Base-by-base conservation (phyloP, 1,140 invertebrate species). In the Harpegnathos saltator region DNA sequence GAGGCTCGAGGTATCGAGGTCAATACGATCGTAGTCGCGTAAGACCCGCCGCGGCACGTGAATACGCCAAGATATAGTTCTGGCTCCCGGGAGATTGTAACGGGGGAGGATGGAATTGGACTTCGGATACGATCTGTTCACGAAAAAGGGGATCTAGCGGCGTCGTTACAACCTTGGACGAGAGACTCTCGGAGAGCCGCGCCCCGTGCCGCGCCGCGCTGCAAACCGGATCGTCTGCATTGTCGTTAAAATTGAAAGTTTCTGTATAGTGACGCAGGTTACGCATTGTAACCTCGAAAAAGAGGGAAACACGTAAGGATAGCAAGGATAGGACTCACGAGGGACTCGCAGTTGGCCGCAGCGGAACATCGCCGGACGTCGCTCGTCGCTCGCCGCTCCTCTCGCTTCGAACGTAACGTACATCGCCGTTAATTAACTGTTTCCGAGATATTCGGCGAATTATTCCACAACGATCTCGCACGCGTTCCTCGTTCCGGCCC, bases 41-140 rank as follows among this genome's bases (percentile, higher is more conserved):
- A 72, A 69, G 65, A 52, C 58, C 26, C 38, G 38, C 33, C 24
- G n/a, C 38, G 29, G 52, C 81, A 38, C 56, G 22, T 66, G 73
- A 83, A 86, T 86, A 44, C 68, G n/a, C 3, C 52, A 19, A 83
- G 59, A 86, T 87, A 86, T 56, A 78, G 85, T 83, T 56, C 71
- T 44, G 17, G 14, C 14, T 78, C 85, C 66, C 84, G 19, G 17
- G 80, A 65, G 85, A 86, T 66, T 52, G 78, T 77, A 81, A 85
- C 63, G 33, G 73, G 38, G 38, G 7, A 7, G 38, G 69, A 86
- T 84, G 29, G 62, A 78, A 87, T 87, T 80, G 84, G 62, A 86
- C 54, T 68, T 71, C 19, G 48, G 62, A 86, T 71, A 22, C 59
- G 71, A 85, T 74, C 52, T 33, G 38, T 71, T 68, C 66, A 17